Evolutionary conservation across 2,888 invertebrate species (phyloP).

Genomic region (Tribolium freemani): DNA sequence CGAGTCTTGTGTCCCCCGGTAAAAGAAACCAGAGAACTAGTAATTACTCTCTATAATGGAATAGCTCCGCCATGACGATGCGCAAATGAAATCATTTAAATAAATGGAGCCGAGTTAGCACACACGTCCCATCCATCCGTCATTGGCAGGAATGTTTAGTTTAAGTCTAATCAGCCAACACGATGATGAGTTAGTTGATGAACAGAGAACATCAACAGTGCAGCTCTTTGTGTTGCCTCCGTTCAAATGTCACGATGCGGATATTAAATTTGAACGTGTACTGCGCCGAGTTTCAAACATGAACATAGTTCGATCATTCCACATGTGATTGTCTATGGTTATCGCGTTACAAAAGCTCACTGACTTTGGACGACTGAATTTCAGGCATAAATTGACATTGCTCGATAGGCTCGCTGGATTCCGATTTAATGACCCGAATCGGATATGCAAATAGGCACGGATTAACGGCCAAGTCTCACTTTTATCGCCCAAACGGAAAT

Average conservation of each 20-base stretch:
- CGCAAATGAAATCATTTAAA: background rate
- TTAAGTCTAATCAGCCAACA: slow-evolving; percentile 55
- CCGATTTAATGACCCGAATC: slow-evolving; percentile 37
- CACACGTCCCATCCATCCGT: slow-evolving; percentile 41
- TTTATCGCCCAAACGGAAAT: background rate
- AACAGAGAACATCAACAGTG: slow-evolving; percentile 43
- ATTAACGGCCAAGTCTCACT: background rate
- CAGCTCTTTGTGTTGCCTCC: slow-evolving; percentile 44
- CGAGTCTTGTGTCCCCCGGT: no score
- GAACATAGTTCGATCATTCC: slow-evolving; percentile 34
- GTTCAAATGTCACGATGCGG: slow-evolving; percentile 47
- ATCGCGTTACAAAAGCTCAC: slow-evolving; percentile 40
- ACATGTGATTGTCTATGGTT: slow-evolving; percentile 39
- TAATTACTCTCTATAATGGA: no score
- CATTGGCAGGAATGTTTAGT: slow-evolving; percentile 52
- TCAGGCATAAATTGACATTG: slow-evolving; percentile 34
- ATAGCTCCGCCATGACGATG: no score
- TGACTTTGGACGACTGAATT: slow-evolving; percentile 20
- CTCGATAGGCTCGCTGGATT: background rate
- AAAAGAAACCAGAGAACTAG: no score
- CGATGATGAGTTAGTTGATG: slow-evolving; percentile 50
- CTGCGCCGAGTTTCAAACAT: slow-evolving; percentile 12
- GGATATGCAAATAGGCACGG: slow-evolving; percentile 4
- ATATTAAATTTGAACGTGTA: slow-evolving; percentile 53
- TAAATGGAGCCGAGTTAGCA: background rate